phyloP scores from a whole-genome alignment of 2,113 vertebrate species.

The Brachirus orientalis region DNA sequence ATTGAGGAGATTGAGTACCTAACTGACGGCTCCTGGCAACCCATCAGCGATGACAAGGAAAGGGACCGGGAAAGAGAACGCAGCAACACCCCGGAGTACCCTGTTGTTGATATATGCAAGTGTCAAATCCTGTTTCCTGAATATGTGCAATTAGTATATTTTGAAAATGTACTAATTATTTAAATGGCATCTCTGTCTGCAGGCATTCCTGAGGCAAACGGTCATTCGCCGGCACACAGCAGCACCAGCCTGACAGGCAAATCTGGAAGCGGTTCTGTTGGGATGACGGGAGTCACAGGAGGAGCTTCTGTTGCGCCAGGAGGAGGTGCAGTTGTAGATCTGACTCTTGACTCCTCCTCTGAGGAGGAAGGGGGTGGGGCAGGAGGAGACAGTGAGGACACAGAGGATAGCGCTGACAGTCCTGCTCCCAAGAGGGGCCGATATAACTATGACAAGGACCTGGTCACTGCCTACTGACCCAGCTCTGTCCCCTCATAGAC shows the following conservation, averaged over 20 bases:
- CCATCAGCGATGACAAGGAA: slow-evolving; percentile 91
- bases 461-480: slow-evolving; percentile 96
- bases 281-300: slow-evolving; percentile 64
- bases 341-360: slow-evolving; percentile 96
- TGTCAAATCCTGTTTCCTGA: background rate
- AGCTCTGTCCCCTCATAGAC: slow-evolving; percentile 66
- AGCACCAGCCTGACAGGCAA: slow-evolving; percentile 88
- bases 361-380: slow-evolving; percentile 89
- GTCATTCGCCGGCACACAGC: slow-evolving; percentile 86
- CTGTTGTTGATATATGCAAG: slow-evolving; percentile 92
- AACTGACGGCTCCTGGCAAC: slow-evolving; percentile 95
- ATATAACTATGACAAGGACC: slow-evolving; percentile 94
- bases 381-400: slow-evolving; percentile 91
- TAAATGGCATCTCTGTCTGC: slow-evolving; percentile 9
- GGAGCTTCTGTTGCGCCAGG: slow-evolving; percentile 67
- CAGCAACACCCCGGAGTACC: slow-evolving; percentile 92
- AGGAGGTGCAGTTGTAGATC: slow-evolving; percentile 90
- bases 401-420: slow-evolving; percentile 90
- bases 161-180: background rate
- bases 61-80: slow-evolving; percentile 87
- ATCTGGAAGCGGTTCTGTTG: slow-evolving; percentile 76
- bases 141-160: background rate
- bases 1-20: slow-evolving; percentile 96
- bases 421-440: slow-evolving; percentile 90
- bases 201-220: slow-evolving; percentile 90